Percentiles rank a stretch among this genome's conserved stretches.
Conservation (phyloP, 1,140 invertebrate species). For the Gonioctena quinquepunctata region DNA sequence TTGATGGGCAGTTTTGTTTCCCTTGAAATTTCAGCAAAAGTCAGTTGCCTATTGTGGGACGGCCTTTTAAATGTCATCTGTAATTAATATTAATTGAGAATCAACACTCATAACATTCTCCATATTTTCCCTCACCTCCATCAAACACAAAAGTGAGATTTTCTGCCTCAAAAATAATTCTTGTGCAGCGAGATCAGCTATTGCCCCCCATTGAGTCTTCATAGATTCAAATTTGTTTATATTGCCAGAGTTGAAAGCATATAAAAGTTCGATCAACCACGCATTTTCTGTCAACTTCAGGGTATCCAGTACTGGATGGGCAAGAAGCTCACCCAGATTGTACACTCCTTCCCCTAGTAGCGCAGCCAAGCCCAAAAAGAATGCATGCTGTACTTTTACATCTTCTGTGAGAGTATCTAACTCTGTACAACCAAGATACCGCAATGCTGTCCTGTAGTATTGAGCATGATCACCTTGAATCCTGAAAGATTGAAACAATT, state of each 20-base stretch:
- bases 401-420: slow-evolving; percentile 68
- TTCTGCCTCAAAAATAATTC: slow-evolving; percentile 87
- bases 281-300: slow-evolving; percentile 80
- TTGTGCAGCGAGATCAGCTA: slow-evolving; percentile 85
- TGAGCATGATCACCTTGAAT: slow-evolving; percentile 85
- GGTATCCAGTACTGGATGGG: slow-evolving; percentile 90
- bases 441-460: slow-evolving; percentile 93
- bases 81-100: slow-evolving; percentile 21
- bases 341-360: slow-evolving; percentile 94
- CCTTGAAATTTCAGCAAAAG: slow-evolving; percentile 88
- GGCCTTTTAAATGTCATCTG: slow-evolving; percentile 77
- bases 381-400: slow-evolving; percentile 82
- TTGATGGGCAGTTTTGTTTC: slow-evolving; percentile 81
- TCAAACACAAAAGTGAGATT: slow-evolving; percentile 92
- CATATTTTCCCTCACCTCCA: slow-evolving; percentile 80
- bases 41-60: slow-evolving; percentile 75
- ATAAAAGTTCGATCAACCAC: slow-evolving; percentile 89
- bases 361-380: slow-evolving; percentile 91
- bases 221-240: slow-evolving; percentile 83
- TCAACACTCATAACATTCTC: background rate
- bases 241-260: slow-evolving; percentile 92
- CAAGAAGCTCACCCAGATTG: slow-evolving; percentile 95
- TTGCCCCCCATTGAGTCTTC: slow-evolving; percentile 77
- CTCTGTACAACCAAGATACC: slow-evolving; percentile 92
- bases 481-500: too few species aligned